Base-by-base conservation (phyloP, 1,140 invertebrate species). In the Trichomalopsis sarcophagae region DNA sequence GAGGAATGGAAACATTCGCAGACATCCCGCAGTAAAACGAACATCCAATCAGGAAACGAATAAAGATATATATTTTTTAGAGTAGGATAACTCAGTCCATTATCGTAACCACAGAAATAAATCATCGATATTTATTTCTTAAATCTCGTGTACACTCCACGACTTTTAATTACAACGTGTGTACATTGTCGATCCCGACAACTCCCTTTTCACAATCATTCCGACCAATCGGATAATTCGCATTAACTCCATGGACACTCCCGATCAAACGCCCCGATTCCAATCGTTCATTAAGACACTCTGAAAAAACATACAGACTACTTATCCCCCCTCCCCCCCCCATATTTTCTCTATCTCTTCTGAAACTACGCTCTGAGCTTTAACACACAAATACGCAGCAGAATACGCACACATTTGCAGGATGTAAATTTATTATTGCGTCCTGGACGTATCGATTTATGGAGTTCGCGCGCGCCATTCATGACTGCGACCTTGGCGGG, bases 401-500 rank as follows among this genome's bases (percentile, higher is more conserved):
- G 36, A 27, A 47, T 21, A 62, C 17, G 7, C 55, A 62, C 55
- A 62, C 55, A 62, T 17, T 7, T 23, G n/a, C 40, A 44, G 1
- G 9, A 44, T 44, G 74, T 36, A 33, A 66, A 80, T 66, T 80
- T 80, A 80, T 80, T 80, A 80, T 80, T 27, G 27, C 55, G 62
- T 13, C 77, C 23, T 21, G 50, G 47, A 80, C 50, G 62, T 30
- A 21, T 33, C 77, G 77, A 80, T 80, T 80, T 80, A 80, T 78
- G 23, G 76, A 78, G 50, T 78, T 23, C 47, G 44, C 76, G 21
- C 36, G 40, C 44, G 71, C 50, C 23, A 83, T 69, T 83, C 81
- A 66, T 40, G 50, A 62, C 23, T 62, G 36, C 73, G 82, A 83
- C 82, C 74, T 77, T 84, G 82, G 62, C 50, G 21, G 27, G 47